Conservation (phyloP, 2,113 vertebrate genomes). For the Crocuta crocuta region DNA sequence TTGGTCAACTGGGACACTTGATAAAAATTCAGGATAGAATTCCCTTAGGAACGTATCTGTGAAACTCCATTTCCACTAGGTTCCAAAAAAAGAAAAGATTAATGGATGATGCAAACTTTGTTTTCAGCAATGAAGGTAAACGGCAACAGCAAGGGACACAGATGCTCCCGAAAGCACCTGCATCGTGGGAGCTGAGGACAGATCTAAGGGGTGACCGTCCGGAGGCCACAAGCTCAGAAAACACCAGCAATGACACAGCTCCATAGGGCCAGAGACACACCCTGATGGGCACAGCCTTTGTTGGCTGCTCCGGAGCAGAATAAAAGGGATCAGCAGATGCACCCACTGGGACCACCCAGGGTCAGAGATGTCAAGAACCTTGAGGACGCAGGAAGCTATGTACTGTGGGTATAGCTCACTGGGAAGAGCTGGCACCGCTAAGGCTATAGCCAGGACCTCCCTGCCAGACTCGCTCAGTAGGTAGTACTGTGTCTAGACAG, state of each 20-base stretch:
- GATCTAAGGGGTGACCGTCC: background rate
- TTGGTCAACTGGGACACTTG: background rate
- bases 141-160: too few relatives aligned
- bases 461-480: background rate
- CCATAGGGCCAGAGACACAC: background rate
- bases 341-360: background rate
- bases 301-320: background rate
- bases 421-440: background rate
- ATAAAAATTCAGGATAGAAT: background rate
- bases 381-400: background rate
- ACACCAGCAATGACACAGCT: background rate
- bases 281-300: background rate
- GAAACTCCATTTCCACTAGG: background rate
- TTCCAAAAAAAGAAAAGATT: background rate
- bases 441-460: too few relatives aligned
- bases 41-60: background rate
- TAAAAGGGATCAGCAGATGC: too few relatives aligned
- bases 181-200: background rate
- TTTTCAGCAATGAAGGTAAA: background rate
- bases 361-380: background rate
- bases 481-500: accelerated
- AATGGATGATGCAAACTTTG: background rate
- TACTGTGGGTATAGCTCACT: accelerated
- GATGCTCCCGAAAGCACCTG: background rate
- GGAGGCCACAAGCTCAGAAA: background rate